phyloP scores from a whole-genome alignment of 2,797 vertebrate genomes.

The Melanotaenia boesemani region DNA sequence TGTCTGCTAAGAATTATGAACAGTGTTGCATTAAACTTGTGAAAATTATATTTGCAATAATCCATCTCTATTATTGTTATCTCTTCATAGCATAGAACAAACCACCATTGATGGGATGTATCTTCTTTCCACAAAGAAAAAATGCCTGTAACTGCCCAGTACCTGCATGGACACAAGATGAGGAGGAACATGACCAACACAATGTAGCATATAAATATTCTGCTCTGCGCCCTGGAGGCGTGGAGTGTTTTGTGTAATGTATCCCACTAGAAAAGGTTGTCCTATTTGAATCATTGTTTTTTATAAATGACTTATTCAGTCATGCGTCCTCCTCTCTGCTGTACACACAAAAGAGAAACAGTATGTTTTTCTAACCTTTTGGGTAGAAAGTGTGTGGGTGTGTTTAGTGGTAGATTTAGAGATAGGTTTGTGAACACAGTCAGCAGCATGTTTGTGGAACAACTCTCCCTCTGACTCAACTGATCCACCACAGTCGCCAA shows the following conservation, averaged over 20 bases:
- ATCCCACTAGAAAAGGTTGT: slow-evolving; percentile 20
- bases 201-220: slow-evolving; percentile 3
- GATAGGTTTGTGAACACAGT: slow-evolving; percentile 16
- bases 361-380: slow-evolving; percentile 1
- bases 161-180: neutral
- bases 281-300: slow-evolving; percentile 38
- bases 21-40: neutral
- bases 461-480: slow-evolving; percentile 21
- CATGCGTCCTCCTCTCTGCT: slow-evolving; percentile 11
- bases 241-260: slow-evolving; percentile 22
- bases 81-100: slow-evolving; percentile 24
- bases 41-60: slow-evolving; percentile 45
- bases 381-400: slow-evolving; percentile 24
- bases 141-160: neutral
- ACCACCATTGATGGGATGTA: neutral
- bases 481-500: slow-evolving; percentile 21
- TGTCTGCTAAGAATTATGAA: neutral
- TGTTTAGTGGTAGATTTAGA: slow-evolving; percentile 18
- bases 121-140: neutral
- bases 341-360: neutral
- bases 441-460: slow-evolving; percentile 19
- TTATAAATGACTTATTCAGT: slow-evolving; percentile 29
- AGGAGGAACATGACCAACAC: neutral
- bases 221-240: slow-evolving; percentile 9
- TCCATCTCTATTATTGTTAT: slow-evolving; percentile 67